Evolutionary conservation across 2,888 invertebrate species (phyloP).

Genomic region (Acrobasis suavella): DNA sequence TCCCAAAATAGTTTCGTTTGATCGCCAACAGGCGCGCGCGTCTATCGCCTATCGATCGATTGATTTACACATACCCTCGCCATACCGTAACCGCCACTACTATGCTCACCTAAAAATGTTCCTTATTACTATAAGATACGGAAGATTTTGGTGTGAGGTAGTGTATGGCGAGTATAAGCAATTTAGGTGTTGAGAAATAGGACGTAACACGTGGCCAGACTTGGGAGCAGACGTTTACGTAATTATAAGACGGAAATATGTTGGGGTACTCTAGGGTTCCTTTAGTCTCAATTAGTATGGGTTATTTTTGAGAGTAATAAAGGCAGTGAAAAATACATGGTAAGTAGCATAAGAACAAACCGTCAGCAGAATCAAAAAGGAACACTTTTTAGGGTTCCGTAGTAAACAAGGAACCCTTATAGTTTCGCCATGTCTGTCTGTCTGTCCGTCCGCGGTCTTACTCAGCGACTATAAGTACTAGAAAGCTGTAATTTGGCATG

Average conservation of each 20-base stretch:
- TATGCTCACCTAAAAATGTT: neutral
- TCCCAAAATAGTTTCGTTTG: constrained; percentile 65
- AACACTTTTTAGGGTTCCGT: too few species aligned
- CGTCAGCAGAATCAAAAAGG: too few species aligned
- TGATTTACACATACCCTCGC: constrained; percentile 66
- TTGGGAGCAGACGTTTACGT: constrained; percentile 45
- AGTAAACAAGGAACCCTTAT: too few species aligned
- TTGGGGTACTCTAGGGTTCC: constrained; percentile 19
- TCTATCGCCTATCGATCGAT: constrained; percentile 69
- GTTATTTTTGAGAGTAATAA: neutral
- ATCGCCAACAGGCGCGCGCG: constrained; percentile 68
- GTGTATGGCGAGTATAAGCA: constrained; percentile 34
- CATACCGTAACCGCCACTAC: constrained; percentile 22
- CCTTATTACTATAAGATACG: accelerated
- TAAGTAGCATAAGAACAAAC: too few species aligned
- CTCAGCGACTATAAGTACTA: too few species aligned
- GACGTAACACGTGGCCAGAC: constrained; percentile 49
- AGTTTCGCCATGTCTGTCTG: too few species aligned
- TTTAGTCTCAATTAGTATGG: constrained; percentile 1
- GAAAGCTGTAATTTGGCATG: too few species aligned
- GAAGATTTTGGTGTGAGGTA: constrained; percentile 24
- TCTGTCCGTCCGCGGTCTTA: too few species aligned
- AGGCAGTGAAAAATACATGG: too few species aligned
- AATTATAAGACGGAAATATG: constrained; percentile 35
- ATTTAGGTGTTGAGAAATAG: constrained; percentile 49